Base-by-base conservation (phyloP, 1,140 invertebrate genomes). In the Manduca sexta region DNA sequence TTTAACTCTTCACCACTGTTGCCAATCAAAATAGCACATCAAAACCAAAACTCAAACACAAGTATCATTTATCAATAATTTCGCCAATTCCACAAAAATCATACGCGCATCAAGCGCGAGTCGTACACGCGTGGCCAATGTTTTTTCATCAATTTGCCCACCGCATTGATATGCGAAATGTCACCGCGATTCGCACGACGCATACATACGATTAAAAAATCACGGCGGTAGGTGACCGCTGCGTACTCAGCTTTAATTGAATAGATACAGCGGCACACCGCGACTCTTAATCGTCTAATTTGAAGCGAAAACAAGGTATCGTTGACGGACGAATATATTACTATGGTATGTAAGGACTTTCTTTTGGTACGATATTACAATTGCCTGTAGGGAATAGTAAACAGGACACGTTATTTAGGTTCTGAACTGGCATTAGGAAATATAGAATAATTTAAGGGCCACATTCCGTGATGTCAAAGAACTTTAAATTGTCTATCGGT, bases 141-240 rank as follows among this genome's bases (percentile, higher is more conserved):
- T 69, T 79, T 84, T 80, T 80, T 69, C 64, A 79, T 78, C 74
- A 83, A 83, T 80, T 73, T 64, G 64, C 63, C 56, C 41, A 52
- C 38, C 71, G 54, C 75, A 83, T 84, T 81, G 75, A 81, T 84
- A 84, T 84, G 81, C 79, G 75, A 81, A 82, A 78, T 76, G 75
- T 56, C 65, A 35, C 44, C 61, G 52, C 56, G 66, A 64, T 66
- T 76, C 74, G 81, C 81, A 71, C 76, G 65, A 61, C 56, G 81
- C 68, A 85, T 84, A 83, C 79, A 83, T 85, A 85, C 69, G 69
- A 79, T 81, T 78, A 81, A 85, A 75, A 83, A 85, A 78, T 81
- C 78, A 56, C 49, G 60, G 81, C 77, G 79, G 81, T 80, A 83
- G 79, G 81, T 84, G 69, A 69, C 73, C 64, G 63, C 54, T 61